Evolutionary conservation across 2,113 vertebrate species (phyloP), one percentile per base, ranked within the genome.

Genomic region (Callaeas wilsoni): DNA sequence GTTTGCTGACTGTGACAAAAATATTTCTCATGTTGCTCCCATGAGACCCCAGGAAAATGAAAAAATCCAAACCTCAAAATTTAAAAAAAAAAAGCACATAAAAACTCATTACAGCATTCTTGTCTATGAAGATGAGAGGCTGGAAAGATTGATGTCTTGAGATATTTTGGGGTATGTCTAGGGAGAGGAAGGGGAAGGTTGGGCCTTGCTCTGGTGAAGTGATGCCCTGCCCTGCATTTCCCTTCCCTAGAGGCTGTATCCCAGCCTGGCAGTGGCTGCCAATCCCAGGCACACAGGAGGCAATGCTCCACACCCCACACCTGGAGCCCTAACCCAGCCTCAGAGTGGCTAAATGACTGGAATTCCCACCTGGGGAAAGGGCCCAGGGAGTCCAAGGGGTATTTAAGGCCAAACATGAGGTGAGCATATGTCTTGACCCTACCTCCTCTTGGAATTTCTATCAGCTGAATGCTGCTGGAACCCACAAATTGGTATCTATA

Each of bases 1-100:
- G 50, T 80, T 93, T 77, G 23, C 65, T 91, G n/a, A 18, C 52
- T 30, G 15, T 84, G 44, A 9, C 46, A 95, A 56, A 95, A 94
- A 68, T n/a, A 32, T 30, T 68, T 76, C 19, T 79, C 37, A 1
- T 39, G 9, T 75, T 94, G 18, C 44, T 93, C 44, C 35, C 25
- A 33, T 33, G 71, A 47, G 13, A 78, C 32, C 42, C 32, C 26
- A 85, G 76, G 73, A 92, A 93, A 70, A 41, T 32, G 5, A 88
- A 94, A 95, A 95, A 57, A 71, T 41, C 8, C 5, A 62, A 30
- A 84, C 35, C 49, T 13, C 4, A 20, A 44, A 32, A 55, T 39
- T 59, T n/a, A n/a, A 26, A 63, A 84, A 88, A 95, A 10, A 35
- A 60, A 47, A 62, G 4, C 8, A 59, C 33, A 50, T 4, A 47